Percentiles rank a stretch among this genome's conserved stretches.
Conservation (phyloP, 2,888 invertebrate species). For the Loripinus fragilis region DNA sequence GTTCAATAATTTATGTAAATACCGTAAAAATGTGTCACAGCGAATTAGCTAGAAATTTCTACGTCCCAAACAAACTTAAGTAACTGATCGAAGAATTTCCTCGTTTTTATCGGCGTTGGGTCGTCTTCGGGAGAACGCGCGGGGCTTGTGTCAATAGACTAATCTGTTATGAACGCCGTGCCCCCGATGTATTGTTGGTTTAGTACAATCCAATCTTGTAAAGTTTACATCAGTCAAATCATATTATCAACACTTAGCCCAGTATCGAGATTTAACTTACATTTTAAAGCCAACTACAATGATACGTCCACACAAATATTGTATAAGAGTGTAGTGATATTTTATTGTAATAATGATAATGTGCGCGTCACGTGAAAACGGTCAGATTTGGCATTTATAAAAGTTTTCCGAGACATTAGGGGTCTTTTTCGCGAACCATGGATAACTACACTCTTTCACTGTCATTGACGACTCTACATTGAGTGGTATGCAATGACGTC, state of each 20-base stretch:
- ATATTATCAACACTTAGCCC: background rate
- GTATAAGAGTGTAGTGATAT: too few relatives aligned
- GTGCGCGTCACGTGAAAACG: too few relatives aligned
- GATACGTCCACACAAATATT: too few relatives aligned
- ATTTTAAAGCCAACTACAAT: background rate
- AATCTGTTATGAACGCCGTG: background rate
- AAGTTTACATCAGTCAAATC: background rate
- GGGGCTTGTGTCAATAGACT: background rate
- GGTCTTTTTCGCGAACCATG: too few relatives aligned
- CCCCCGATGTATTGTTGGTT: background rate
- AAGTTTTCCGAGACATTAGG: too few relatives aligned
- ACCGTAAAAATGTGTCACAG: background rate
- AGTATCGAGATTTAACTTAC: background rate
- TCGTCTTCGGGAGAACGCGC: background rate
- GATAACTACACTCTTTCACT: too few relatives aligned
- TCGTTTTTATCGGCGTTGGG: background rate
- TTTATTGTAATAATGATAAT: too few relatives aligned
- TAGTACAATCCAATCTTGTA: background rate
- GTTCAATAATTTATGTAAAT: constrained; percentile 14
- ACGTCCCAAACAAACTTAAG: background rate
- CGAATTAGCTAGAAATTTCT: background rate
- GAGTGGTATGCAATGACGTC: too few relatives aligned
- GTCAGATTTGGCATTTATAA: too few relatives aligned
- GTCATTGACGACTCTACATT: too few relatives aligned
- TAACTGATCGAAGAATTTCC: background rate